Evolutionary conservation across 2,888 invertebrate genomes (phyloP), one percentile per base, ranked within the genome.

Genomic region (Hartigia nigra): DNA sequence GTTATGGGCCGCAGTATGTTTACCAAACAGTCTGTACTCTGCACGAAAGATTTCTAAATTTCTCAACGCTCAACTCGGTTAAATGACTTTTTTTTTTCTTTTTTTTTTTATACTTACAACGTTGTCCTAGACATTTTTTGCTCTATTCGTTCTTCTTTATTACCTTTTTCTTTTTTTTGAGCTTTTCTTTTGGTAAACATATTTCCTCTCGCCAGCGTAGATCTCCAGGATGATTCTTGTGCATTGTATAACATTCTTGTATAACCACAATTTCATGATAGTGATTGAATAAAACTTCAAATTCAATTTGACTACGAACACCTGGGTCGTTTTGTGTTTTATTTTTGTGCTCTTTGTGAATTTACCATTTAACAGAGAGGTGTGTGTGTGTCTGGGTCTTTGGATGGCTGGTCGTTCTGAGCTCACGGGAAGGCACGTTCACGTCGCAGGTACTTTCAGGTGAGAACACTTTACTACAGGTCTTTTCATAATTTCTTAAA

Each of bases 251-350:
- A 90, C 86, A 88, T 83, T 89, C 87, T 88, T 90, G 91, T 90
- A 89, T 89, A 90, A 90, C 86, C 87, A 87, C 86, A 84, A 87
- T 86, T 84, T 89, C 87, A 87, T 85, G 86, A 86, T 88, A 86
- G 88, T 76, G 87, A 89, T 89, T 91, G 89, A 91, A 91, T 91
- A 91, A 91, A 91, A 88, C 55, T 88, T 89, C 88, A 88, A 87
- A 88, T 90, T 85, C 90, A 89, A 89, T 91, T 90, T 90, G 87
- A 89, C 86, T 86, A 89, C 84, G 85, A 76, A 79, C 80, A 82
- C 81, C 82, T 83, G 84, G 88, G 87, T 87, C 87, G 87, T 89
- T 87, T 86, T 87, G 85, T 87, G 86, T 88, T 90, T 90, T 90
- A 89, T 90, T 90, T 88, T 87, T 83, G 77, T 83, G 78, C 80